phyloP scores from a whole-genome alignment of 1,140 invertebrate genomes.

The Pachyrhynchus sulphureomaculatus region DNA sequence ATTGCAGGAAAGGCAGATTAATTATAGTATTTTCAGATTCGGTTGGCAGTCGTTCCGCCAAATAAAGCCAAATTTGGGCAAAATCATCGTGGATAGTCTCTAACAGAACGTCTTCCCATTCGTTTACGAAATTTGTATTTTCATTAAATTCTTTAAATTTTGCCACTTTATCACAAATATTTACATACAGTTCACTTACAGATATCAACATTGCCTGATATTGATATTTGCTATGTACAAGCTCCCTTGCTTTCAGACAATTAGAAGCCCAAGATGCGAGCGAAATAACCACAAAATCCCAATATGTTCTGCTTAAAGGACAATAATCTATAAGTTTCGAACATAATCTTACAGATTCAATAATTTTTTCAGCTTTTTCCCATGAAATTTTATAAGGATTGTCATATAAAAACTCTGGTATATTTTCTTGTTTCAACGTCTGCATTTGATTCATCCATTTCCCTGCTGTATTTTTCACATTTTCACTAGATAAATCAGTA shows the following conservation, averaged over 20 bases:
- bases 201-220: slow-evolving; percentile 53
- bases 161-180: slow-evolving; percentile 53
- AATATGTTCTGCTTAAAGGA: slow-evolving; percentile 55
- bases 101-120: slow-evolving; percentile 62
- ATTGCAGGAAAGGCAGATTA: slow-evolving; percentile 43
- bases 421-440: slow-evolving; percentile 30
- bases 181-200: slow-evolving; percentile 55
- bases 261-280: slow-evolving; percentile 60
- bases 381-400: slow-evolving; percentile 40
- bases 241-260: slow-evolving; percentile 40
- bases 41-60: slow-evolving; percentile 39
- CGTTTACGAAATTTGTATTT: slow-evolving; percentile 55
- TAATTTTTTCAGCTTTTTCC: slow-evolving; percentile 45
- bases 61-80: slow-evolving; percentile 55
- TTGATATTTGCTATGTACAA: slow-evolving; percentile 34
- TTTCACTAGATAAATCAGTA: no score
- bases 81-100: slow-evolving; percentile 55
- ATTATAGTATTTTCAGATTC: slow-evolving; percentile 11
- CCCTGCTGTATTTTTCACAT: no score
- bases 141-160: slow-evolving; percentile 53
- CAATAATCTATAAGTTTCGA: slow-evolving; percentile 48
- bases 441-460: slow-evolving; percentile 34
- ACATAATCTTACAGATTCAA: slow-evolving; percentile 52
- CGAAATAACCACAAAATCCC: slow-evolving; percentile 69
- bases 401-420: slow-evolving; percentile 30